A percentile compares a stretch with the other conserved stretches of the same genome.
Evolutionary conservation across 2,888 invertebrate species (phyloP).

Genomic region (Abrostola triplasia): DNA sequence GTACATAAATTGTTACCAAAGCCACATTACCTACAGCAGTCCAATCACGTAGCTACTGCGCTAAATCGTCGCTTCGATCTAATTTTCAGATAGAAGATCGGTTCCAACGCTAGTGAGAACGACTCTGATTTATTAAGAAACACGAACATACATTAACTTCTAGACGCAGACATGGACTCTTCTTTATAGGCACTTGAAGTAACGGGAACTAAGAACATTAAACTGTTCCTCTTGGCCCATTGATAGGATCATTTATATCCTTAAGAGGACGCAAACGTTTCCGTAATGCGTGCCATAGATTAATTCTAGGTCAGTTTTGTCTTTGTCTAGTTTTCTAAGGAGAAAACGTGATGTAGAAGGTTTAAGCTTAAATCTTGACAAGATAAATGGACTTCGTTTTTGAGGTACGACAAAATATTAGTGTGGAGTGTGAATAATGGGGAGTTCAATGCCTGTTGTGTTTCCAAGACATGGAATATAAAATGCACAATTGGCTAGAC

Average conservation of each 20-base stretch:
- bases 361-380: not conserved
- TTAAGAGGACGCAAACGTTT: slow-evolving; percentile 42
- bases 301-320: slow-evolving; percentile 24
- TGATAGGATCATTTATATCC: slow-evolving; percentile 55
- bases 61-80: not conserved
- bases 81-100: not conserved
- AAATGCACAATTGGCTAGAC: too few relatives aligned
- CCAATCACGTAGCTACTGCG: not conserved
- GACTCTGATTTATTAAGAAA: slow-evolving; percentile 21
- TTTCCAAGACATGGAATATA: too few relatives aligned
- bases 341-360: slow-evolving; percentile 1
- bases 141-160: slow-evolving; percentile 14
- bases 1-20: too few relatives aligned
- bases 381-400: not conserved
- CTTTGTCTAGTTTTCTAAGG: slow-evolving; percentile 16
- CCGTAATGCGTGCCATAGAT: slow-evolving; percentile 33
- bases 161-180: slow-evolving; percentile 17
- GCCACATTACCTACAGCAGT: not conserved
- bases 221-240: slow-evolving; percentile 42
- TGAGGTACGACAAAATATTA: not conserved
- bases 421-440: too few relatives aligned
- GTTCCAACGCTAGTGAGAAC: slow-evolving; percentile 12
- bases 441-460: too few relatives aligned
- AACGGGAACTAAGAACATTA: slow-evolving; percentile 43
- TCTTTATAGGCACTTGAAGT: slow-evolving; percentile 44